Evolutionary conservation across 2,888 invertebrate species (phyloP).

Genomic region (Eupeodes latifasciatus): DNA sequence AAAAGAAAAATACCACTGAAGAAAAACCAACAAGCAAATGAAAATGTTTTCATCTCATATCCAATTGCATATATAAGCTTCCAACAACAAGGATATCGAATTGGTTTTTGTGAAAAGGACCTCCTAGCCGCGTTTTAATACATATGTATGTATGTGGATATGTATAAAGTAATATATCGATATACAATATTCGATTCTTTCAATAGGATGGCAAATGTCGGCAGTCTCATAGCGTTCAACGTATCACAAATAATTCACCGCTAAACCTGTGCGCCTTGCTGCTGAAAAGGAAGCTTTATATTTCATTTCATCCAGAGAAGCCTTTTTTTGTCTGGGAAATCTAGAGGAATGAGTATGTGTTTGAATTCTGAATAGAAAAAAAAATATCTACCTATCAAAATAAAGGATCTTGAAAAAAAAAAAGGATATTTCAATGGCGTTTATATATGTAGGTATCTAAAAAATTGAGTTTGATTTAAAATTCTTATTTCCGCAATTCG

Average conservation of each 20-base stretch:
- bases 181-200: neutral
- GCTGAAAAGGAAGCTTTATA: constrained; percentile 26
- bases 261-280: neutral
- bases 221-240: constrained; percentile 11
- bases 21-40: constrained; percentile 72
- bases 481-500: constrained; percentile 22
- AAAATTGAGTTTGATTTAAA: constrained; percentile 31
- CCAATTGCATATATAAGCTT: constrained; percentile 73
- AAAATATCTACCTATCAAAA: constrained; percentile 48
- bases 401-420: constrained; percentile 52
- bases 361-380: constrained; percentile 23
- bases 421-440: constrained; percentile 46
- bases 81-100: constrained; percentile 67
- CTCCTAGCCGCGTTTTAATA: neutral
- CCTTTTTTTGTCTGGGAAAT: neutral
- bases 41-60: constrained; percentile 75
- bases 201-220: constrained; percentile 41
- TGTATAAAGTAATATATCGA: no score
- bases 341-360: neutral
- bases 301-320: constrained; percentile 16
- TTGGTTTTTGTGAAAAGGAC: constrained; percentile 53
- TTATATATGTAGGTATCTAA: neutral
- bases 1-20: constrained; percentile 39
- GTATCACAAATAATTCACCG: constrained; percentile 32
- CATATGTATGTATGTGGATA: no score